phyloP scores from a whole-genome alignment of 2,113 vertebrate species.

The Ramphastos sulfuratus region DNA sequence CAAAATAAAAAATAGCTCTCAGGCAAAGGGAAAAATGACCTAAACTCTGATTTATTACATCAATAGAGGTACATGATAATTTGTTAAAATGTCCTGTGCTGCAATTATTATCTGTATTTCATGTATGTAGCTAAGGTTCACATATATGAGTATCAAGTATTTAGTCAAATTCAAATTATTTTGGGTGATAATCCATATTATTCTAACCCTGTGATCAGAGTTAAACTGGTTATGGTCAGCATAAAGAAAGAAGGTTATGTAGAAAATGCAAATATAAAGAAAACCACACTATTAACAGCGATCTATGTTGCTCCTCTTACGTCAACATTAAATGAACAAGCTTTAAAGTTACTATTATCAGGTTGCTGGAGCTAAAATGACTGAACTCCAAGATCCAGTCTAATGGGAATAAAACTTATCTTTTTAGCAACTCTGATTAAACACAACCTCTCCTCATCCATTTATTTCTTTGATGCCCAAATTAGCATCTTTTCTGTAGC shows the following conservation, averaged over 20 bases:
- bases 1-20: neutral
- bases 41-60: neutral
- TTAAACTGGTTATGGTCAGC: neutral
- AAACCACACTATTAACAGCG: neutral
- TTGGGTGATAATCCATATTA: neutral
- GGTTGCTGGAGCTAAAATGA: slow-evolving; percentile 45
- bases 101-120: neutral
- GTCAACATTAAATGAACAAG: neutral
- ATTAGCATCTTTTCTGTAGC: slow-evolving; percentile 82
- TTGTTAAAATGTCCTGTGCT: neutral
- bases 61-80: neutral
- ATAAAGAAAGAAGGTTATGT: neutral
- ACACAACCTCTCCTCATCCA: slow-evolving; percentile 64
- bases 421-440: slow-evolving; percentile 77
- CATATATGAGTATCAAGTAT: neutral
- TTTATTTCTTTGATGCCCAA: slow-evolving; percentile 80
- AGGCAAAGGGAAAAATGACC: neutral
- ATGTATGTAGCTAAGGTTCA: neutral
- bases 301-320: neutral
- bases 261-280: slow-evolving; percentile 11
- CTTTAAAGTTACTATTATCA: neutral
- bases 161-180: neutral
- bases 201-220: neutral
- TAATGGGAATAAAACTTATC: slow-evolving; percentile 74
- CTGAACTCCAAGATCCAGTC: slow-evolving; percentile 49